phyloP scores from a whole-genome alignment of 2,797 vertebrate genomes.

The Melanotaenia parkinsoni region DNA sequence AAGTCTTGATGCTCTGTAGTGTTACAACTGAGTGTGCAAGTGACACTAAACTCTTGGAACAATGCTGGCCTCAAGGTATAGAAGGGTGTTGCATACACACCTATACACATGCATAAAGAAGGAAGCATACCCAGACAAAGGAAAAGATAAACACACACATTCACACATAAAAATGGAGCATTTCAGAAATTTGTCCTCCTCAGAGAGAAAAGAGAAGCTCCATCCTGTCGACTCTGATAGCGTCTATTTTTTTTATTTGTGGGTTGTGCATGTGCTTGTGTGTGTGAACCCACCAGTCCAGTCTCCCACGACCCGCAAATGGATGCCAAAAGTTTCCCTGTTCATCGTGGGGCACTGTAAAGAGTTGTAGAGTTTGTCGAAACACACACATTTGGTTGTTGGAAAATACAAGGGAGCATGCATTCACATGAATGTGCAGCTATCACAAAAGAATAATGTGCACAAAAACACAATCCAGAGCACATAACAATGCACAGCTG shows the following conservation, averaged over 20 bases:
- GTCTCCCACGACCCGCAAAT: slow-evolving; percentile 95
- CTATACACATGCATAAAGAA: not conserved
- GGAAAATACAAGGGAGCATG: not conserved
- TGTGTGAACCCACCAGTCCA: slow-evolving; percentile 91
- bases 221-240: slow-evolving; percentile 39
- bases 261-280: slow-evolving; percentile 19
- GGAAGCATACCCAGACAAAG: not conserved
- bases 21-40: not conserved
- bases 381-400: slow-evolving; percentile 16
- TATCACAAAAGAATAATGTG: slow-evolving; percentile 20
- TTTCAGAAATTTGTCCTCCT: slow-evolving; percentile 27
- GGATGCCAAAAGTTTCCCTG: slow-evolving; percentile 93
- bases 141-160: not conserved
- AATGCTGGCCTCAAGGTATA: slow-evolving; percentile 9
- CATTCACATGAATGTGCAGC: not conserved
- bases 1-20: not conserved
- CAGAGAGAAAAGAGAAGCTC: slow-evolving; percentile 20
- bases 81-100: not conserved
- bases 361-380: slow-evolving; percentile 76
- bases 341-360: slow-evolving; percentile 93
- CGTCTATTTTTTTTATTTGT: slow-evolving; percentile 14
- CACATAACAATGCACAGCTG: slow-evolving; percentile 26
- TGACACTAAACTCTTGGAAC: slow-evolving; percentile 25
- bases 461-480: slow-evolving; percentile 28
- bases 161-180: slow-evolving; percentile 2